Base-by-base conservation (phyloP, 2,113 vertebrate species). In the Chionis minor region DNA sequence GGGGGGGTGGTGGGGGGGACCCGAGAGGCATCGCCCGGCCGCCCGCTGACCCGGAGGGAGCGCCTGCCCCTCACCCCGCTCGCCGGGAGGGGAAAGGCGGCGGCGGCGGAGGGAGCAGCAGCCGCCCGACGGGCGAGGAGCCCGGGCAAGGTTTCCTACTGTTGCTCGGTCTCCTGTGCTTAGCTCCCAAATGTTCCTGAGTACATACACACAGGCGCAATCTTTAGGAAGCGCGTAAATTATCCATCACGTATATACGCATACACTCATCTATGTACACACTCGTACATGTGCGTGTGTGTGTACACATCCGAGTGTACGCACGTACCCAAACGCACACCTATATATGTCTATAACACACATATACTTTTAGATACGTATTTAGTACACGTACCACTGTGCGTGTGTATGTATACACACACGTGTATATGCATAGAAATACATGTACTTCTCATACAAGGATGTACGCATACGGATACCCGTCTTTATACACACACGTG, bases 281-380 rank as follows among this genome's bases (percentile, higher is more conserved):
- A 9, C 23, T 45, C 14, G 3, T 8, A 4, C 2, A 5, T 8
- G 3, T 2, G 4, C 12, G 18, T 17, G 32, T 1, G 0, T 17
- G 2, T 24, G 42, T 12, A 4, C 24, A 13, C 28, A 17, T 3
- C 32, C 5, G 14, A 28, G 51, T 4, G 22, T 13, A 28, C 1
- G 1, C 22, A 47, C 8, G 4, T 14, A 45, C 54, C 49, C 10
- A 49, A 38, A 35, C 1, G 2, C 61, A 18, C 21, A 30, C 32
- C 3, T 2, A 4, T 6, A 18, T 4, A 7, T 3, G 8, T 6
- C 7, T 5, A 6, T 9, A 78, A 23, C 26, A 12, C 30, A 30
- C 3, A 16, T 3, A 12, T 12, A 15, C 45, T 30, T 62, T 15
- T 7, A 62, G 28, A 18, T 17, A 4, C 4, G 12, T 14, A 21